Percentiles rank a stretch among this genome's conserved stretches.
These are phyloP conservation scores for Caenorhabditis panamensis DNA, from an alignment of 2,888 invertebrate species.

Conservation along the genomic window DNA sequence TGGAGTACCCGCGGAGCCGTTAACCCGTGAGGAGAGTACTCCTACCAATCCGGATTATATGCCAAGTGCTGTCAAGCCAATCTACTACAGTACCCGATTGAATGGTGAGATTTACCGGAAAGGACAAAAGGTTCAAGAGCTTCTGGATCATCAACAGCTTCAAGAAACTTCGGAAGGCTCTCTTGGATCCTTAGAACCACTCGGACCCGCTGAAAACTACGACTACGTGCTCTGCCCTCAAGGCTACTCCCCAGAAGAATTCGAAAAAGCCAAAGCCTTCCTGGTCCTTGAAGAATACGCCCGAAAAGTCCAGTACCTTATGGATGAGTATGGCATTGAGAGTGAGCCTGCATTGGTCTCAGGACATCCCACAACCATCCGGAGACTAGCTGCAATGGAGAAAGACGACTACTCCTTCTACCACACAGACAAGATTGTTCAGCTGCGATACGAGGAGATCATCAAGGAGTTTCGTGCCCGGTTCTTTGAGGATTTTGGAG, in stretches of 20 bases:
- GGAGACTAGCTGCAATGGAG: slow-evolving; percentile 70
- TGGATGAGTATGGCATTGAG: slow-evolving; percentile 75
- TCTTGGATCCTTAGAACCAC: too few relatives aligned
- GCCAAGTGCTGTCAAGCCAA: slow-evolving; percentile 58
- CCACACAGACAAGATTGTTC: slow-evolving; percentile 76
- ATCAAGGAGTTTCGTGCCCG: slow-evolving; percentile 59
- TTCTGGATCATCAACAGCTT: slow-evolving; percentile 43
- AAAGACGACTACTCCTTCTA: slow-evolving; percentile 73
- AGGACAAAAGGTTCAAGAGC: slow-evolving; percentile 65
- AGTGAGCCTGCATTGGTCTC: slow-evolving; percentile 72
- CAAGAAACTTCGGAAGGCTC: too few relatives aligned
- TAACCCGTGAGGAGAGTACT: slow-evolving; percentile 55
- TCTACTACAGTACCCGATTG: slow-evolving; percentile 75
- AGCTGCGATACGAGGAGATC: slow-evolving; percentile 70
- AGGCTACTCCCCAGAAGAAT: slow-evolving; percentile 31
- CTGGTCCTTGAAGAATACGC: slow-evolving; percentile 59
- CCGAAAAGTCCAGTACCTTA: slow-evolving; percentile 64
- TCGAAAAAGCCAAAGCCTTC: slow-evolving; percentile 9
- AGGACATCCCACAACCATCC: slow-evolving; percentile 45
- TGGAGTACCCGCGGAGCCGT: slow-evolving; percentile 73
- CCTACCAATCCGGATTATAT: slow-evolving; percentile 68
- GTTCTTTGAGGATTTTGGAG: slow-evolving; percentile 72
- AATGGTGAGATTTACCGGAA: slow-evolving; percentile 79
- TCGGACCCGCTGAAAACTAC: slow-evolving; percentile 32
- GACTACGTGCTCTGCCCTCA: slow-evolving; percentile 48